Evolutionary conservation across 2,888 invertebrate species (phyloP), one percentile per base, ranked within the genome.

Genomic region (Dorcus parallelipipedus): DNA sequence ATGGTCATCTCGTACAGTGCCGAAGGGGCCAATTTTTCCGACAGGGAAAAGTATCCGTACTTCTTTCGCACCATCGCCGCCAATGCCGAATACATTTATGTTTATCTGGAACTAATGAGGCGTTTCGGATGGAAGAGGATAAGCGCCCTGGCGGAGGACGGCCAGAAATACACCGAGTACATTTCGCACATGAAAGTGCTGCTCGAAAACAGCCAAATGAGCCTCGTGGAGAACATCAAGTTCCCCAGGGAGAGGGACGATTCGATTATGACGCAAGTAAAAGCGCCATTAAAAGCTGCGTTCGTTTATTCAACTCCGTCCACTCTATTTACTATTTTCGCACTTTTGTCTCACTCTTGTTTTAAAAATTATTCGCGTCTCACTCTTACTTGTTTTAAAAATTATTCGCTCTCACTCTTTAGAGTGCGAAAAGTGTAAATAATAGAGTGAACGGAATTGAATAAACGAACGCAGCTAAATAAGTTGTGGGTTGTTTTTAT

Each of bases 21-120:
- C 0, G 91, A 91, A 73, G 90, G 90, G 0, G 84, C 88, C 1
- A 85, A 84, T 45, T 88, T 90, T 69, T 84, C 84, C 0, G 86
- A 90, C 73, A 80, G 88, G 17, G 76, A 78, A 3, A 86, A 84
- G 60, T 91, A 90, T 76, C 90, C 91, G 0, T 89, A 87, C 71
- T 91, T 92, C 76, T 91, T 90, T 73, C 78, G 91, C 8, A 92
- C 91, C 0, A 89, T 91, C 58, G 91, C 90, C 1, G 89, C 90
- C 69, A 89, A 90, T 71, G 84, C 83, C 52, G 87, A 89, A 69
- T 88, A 86, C 72, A 84, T 83, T 79, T 76, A 80, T 57, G 89
- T 89, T 0, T 91, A 90, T 66, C 78, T 85, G 52, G 75, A 82
- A 58, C 72, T 90, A 9, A 81, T 89, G 67, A 76, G 85, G 62